Evolutionary conservation across 2,888 invertebrate species (phyloP), one percentile per base, ranked within the genome.

Genomic region (Adelphocoris suturalis): DNA sequence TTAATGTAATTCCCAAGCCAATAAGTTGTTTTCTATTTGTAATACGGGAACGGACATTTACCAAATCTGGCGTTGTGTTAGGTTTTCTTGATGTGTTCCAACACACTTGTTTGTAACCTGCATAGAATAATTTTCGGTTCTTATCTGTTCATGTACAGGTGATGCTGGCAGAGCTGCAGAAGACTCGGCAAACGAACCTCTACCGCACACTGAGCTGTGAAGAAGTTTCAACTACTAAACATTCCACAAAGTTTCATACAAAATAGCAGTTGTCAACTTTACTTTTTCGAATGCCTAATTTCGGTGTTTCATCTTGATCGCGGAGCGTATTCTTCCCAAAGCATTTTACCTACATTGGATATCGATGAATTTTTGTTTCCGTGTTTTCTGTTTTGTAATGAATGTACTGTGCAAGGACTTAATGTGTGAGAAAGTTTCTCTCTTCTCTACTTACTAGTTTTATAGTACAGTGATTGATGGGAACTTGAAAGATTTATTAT

Each of bases 381-480:
- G 16, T 23, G 68, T 68, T 68, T 68, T 78, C 23, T 76, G 13
- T 27, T 46, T n/a, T 78, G 16, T 13, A 37, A 16, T 14, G 82
- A 27, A 27, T 52, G 82, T 16, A 52, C 27, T 12, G 23, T 68
- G 68, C 5, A 82, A 82, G 52, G 52, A 82, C 78, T 82, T 52
- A 23, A 80, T 28, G 82, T 61, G 57, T 57, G 86, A 76, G 55
- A 82, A n/a, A 86, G 86, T 86, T 86, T 86, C 86, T 46, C 28
- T 75, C 68, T 48, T 86, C 86, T 76, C 48, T 46, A 86, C 86
- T 86, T 86, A 86, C 86, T 86, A 86, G 86, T 86, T 86, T 86
- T 86, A 86, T 86, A 86, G 86, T 86, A 86, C 86, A 86, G 86
- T 86, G 76, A 86, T 86, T 76, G 86, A 86, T 55, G 75, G 86